A percentile compares a stretch with the other conserved stretches of the same genome.
phyloP scores from a whole-genome alignment of 2,797 vertebrate genomes.

The Xiphophorus birchmanni region DNA sequence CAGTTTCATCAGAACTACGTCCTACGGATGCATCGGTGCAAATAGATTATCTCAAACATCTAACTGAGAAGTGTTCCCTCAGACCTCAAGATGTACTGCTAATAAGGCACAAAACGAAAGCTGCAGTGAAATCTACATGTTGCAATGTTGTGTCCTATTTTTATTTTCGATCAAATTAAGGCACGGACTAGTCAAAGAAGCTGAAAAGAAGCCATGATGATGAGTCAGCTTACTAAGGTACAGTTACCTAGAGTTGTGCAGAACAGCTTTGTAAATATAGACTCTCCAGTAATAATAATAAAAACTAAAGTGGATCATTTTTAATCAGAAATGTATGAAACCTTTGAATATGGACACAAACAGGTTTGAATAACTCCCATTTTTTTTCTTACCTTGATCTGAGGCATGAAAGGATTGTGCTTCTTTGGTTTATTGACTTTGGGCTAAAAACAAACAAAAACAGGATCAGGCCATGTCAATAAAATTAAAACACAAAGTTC shows the following conservation, averaged over 20 bases:
- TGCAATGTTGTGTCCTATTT: neutral
- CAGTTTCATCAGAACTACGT: neutral
- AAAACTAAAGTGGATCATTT: neutral
- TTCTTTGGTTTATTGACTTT: slow-evolving; percentile 67
- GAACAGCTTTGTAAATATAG: neutral
- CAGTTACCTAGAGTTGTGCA: neutral
- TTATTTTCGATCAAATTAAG: neutral
- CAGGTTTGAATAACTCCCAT: neutral
- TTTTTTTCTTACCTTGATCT: slow-evolving; percentile 60
- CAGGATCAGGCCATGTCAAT: neutral
- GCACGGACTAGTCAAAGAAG: neutral
- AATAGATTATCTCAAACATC: too few relatives aligned
- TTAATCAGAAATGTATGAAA: neutral
- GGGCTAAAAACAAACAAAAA: slow-evolving; percentile 41
- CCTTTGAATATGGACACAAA: neutral
- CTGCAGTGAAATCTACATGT: neutral
- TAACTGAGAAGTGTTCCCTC: neutral
- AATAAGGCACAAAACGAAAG: neutral
- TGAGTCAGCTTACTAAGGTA: neutral
- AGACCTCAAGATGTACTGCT: neutral
- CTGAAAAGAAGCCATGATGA: neutral
- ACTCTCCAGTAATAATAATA: neutral
- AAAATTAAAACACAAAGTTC: neutral
- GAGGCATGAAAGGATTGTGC: slow-evolving; percentile 74
- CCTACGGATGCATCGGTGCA: neutral